Evolutionary conservation across 1,140 invertebrate species (phyloP).

Genomic region (Drosophila grimshawi): DNA sequence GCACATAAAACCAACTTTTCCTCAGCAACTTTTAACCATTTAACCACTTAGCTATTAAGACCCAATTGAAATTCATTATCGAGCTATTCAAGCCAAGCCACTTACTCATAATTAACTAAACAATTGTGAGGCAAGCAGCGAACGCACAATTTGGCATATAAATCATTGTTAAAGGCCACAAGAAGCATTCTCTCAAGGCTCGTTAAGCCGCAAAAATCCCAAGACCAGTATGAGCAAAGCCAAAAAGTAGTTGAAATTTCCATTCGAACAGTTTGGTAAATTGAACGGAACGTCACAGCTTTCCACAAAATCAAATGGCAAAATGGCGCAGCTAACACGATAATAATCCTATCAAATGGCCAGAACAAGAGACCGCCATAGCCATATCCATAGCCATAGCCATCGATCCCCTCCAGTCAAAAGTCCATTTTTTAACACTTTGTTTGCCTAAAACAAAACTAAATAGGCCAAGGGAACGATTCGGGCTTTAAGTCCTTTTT

Average conservation of each 20-base stretch:
- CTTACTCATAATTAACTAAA: slow-evolving; percentile 26
- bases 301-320: slow-evolving; percentile 71
- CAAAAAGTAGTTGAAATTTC: slow-evolving; percentile 69
- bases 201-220: slow-evolving; percentile 17
- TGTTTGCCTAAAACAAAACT: slow-evolving; percentile 62
- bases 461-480: slow-evolving; percentile 37
- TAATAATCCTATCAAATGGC: slow-evolving; percentile 79
- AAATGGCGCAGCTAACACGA: slow-evolving; percentile 71
- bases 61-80: slow-evolving; percentile 62
- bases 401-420: slow-evolving; percentile 33
- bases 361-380: slow-evolving; percentile 43
- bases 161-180: slow-evolving; percentile 66
- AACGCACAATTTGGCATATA: slow-evolving; percentile 47
- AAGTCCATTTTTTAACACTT: slow-evolving; percentile 81
- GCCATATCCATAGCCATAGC: neutral
- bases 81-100: slow-evolving; percentile 46
- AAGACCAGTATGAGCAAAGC: neutral
- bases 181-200: slow-evolving; percentile 12
- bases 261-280: slow-evolving; percentile 77
- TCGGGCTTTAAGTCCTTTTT: slow-evolving; percentile 6
- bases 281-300: slow-evolving; percentile 73
- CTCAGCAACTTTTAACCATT: slow-evolving; percentile 53
- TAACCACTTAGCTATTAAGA: slow-evolving; percentile 49
- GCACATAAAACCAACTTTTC: slow-evolving; percentile 5
- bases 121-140: slow-evolving; percentile 8